Evolutionary conservation across 1,140 invertebrate genomes (phyloP).

Genomic region (Neodiprion fabricii): DNA sequence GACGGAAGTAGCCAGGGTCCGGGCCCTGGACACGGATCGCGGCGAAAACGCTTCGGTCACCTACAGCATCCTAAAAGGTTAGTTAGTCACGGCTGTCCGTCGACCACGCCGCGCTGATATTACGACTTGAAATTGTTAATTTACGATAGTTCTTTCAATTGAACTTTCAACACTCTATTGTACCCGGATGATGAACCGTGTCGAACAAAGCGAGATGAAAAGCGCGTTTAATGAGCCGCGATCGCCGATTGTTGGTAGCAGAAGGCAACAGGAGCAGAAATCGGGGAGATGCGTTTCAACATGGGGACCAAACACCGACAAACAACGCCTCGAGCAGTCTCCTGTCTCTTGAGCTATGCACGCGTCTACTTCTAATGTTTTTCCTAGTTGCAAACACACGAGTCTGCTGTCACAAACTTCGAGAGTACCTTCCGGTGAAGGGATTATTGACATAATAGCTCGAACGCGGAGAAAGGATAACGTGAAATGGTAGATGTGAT

Average conservation of each 20-base stretch:
- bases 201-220: background rate
- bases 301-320: too few species aligned
- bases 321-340: too few species aligned
- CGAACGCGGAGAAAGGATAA: too few species aligned
- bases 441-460: too few species aligned
- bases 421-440: too few species aligned
- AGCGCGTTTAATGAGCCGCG: background rate
- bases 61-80: constrained; percentile 85
- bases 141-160: constrained; percentile 2
- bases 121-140: background rate
- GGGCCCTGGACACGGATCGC: constrained; percentile 85
- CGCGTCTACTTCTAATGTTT: too few species aligned
- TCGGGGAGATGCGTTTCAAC: too few species aligned
- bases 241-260: background rate
- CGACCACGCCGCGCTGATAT: background rate
- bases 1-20: constrained; percentile 83
- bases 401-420: too few species aligned
- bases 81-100: constrained; percentile 21
- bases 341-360: too few species aligned
- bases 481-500: background rate
- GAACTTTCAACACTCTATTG: background rate
- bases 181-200: background rate
- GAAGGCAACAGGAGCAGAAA: too few species aligned
- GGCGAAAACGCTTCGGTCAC: constrained; percentile 88
- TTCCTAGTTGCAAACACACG: too few species aligned